Conservation (phyloP, 2,797 vertebrate genomes). For the Pangasius mekongensis region DNA sequence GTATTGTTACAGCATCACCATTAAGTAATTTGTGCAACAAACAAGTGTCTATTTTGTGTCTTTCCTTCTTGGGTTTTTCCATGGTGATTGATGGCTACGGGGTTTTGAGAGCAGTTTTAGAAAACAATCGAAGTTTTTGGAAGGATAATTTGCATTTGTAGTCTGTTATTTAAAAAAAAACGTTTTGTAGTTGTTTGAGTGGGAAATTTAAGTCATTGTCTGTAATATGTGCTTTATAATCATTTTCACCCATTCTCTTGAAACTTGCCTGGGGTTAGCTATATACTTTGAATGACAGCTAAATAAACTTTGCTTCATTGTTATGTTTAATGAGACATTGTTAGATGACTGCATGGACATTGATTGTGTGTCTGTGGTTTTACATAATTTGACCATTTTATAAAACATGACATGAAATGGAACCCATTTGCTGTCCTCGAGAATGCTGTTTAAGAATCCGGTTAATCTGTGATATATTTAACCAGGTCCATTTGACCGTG, state of each 20-base stretch:
- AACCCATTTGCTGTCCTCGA: neutral
- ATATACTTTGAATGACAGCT: neutral
- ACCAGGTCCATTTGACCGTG: slow-evolving; percentile 15
- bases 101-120: neutral
- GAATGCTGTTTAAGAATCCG: slow-evolving; percentile 33
- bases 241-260: neutral
- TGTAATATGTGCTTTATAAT: neutral
- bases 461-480: slow-evolving; percentile 51
- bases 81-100: neutral
- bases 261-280: neutral
- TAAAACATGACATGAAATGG: slow-evolving; percentile 6
- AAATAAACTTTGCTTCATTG: neutral
- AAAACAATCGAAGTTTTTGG: neutral
- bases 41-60: neutral
- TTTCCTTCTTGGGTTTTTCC: neutral
- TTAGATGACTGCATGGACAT: neutral
- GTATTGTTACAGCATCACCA: neutral
- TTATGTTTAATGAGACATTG: neutral
- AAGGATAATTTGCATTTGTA: neutral
- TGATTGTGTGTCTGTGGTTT: neutral
- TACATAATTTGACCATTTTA: neutral
- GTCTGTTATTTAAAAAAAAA: neutral
- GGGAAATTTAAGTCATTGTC: neutral
- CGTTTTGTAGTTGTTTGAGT: neutral
- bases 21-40: neutral